Evolutionary conservation across 2,888 invertebrate genomes (phyloP).

Genomic region (Trisateles emortualis): DNA sequence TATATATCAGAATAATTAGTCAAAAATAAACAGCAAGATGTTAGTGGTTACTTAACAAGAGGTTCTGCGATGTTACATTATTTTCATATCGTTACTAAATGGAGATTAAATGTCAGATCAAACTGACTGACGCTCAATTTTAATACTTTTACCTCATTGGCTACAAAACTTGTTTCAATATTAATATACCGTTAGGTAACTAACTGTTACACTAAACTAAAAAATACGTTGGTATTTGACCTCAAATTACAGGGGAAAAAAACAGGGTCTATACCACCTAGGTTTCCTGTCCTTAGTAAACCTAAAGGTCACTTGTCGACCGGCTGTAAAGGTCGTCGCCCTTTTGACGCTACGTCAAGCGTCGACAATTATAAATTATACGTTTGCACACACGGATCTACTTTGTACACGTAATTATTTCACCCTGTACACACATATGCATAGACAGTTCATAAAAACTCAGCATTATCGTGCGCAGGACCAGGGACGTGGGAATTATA

Average conservation of each 20-base stretch:
- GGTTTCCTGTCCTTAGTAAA: conserved; percentile 50
- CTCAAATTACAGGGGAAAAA: conserved; percentile 33
- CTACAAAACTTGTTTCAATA: neutral
- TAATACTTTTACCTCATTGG: conserved; percentile 21
- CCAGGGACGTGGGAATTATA: conserved; percentile 45
- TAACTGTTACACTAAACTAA: conserved; percentile 1
- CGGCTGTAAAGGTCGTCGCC: conserved; percentile 70
- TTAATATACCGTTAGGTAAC: conserved; percentile 5
- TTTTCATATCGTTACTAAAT: conserved; percentile 14
- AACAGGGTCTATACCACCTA: conserved; percentile 23
- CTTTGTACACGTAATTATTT: conserved; percentile 39
- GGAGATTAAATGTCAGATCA: conserved; percentile 38
- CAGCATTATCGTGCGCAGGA: conserved; percentile 19
- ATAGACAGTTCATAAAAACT: conserved; percentile 27
- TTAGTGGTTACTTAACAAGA: neutral
- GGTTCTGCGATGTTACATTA: conserved; percentile 13
- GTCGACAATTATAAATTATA: conserved; percentile 50
- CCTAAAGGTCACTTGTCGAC: conserved; percentile 79
- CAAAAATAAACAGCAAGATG: neutral
- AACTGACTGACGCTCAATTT: conserved; percentile 5
- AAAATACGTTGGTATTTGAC: conserved; percentile 16
- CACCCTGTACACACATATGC: conserved; percentile 12
- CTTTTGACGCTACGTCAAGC: conserved; percentile 55
- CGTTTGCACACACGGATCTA: conserved; percentile 43
- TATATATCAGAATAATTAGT: neutral